phyloP scores from a whole-genome alignment of 2,797 vertebrate genomes.

The Hipposideros larvatus region DNA sequence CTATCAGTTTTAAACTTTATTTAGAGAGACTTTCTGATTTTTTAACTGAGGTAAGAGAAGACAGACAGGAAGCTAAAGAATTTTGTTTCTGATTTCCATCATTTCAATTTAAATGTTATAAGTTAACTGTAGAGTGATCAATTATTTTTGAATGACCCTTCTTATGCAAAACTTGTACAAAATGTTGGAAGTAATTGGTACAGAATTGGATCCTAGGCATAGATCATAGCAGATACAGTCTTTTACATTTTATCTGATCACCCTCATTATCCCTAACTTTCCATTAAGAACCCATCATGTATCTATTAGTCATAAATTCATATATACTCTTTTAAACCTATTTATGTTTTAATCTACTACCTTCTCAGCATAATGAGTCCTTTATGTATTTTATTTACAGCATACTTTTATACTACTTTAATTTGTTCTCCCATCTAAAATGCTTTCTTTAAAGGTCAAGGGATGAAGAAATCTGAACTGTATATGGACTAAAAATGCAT shows the following conservation, averaged over 20 bases:
- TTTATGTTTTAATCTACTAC: conserved; percentile 52
- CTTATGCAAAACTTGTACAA: neutral
- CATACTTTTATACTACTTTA: conserved; percentile 22
- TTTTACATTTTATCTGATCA: neutral
- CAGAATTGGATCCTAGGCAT: neutral
- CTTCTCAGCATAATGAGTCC: conserved; percentile 58
- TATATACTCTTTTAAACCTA: conserved; percentile 54
- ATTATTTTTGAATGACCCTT: neutral
- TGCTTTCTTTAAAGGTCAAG: conserved; percentile 67
- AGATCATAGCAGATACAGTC: neutral
- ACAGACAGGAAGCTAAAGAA: neutral
- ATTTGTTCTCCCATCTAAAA: conserved; percentile 59
- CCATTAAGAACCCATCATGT: conserved; percentile 44
- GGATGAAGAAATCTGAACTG: conserved; percentile 35
- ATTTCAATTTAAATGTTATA: conserved; percentile 14
- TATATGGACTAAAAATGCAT: conserved; percentile 31
- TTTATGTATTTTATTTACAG: conserved; percentile 53
- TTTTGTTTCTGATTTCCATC: neutral
- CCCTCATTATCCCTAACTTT: neutral
- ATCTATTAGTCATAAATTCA: conserved; percentile 58
- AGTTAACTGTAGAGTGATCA: neutral
- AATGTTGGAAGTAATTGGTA: neutral
- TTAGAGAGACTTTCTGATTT: neutral
- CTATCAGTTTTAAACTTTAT: neutral
- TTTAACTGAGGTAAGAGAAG: neutral